Conservation (phyloP, 2,113 vertebrate genomes). For the Tragelaphus buxtoni region DNA sequence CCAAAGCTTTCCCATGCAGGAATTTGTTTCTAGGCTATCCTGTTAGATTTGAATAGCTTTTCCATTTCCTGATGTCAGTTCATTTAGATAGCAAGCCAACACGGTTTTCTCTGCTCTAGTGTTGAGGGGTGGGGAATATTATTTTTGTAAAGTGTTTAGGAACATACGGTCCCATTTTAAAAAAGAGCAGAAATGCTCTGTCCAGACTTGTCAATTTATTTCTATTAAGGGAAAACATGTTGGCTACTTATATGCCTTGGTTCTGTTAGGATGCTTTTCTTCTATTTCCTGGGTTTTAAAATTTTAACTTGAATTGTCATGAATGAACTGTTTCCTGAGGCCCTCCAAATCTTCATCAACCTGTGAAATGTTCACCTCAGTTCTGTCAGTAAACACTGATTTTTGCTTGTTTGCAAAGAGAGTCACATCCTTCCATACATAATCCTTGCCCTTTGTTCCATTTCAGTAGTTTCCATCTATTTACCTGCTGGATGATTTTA, state of each 20-base stretch:
- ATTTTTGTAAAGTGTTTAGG: not conserved
- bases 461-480: not conserved
- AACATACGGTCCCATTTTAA: not conserved
- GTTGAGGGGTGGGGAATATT: not conserved
- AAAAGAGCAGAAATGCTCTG: not conserved
- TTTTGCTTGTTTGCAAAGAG: slow-evolving; percentile 4
- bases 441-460: not conserved
- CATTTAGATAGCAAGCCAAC: slow-evolving; percentile 35
- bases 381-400: not conserved
- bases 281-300: not conserved
- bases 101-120: not conserved
- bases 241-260: not conserved
- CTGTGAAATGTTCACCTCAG: not conserved
- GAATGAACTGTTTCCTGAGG: not conserved
- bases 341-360: not conserved
- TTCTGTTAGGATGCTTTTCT: slow-evolving; percentile 1
- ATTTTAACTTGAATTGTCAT: not conserved
- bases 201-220: not conserved
- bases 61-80: slow-evolving; percentile 18
- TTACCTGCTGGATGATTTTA: slow-evolving; percentile 23
- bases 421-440: not conserved
- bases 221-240: not conserved
- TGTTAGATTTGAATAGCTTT: slow-evolving; percentile 31
- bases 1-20: not conserved
- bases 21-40: not conserved